Base-by-base conservation (phyloP, 2,888 invertebrate species). In the Blera fallax region DNA sequence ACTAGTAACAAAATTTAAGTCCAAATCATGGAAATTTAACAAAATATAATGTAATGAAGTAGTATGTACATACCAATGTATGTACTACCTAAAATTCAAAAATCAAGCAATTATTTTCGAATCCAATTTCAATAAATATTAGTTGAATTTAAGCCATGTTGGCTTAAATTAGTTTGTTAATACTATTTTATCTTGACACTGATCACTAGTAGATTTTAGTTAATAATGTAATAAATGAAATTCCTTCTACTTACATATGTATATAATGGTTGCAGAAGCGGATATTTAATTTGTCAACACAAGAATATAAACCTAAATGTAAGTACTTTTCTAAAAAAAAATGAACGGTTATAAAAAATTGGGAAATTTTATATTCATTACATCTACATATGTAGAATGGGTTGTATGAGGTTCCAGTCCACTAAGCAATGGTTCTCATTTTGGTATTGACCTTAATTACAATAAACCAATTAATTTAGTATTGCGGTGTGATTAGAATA, bases 121-220 rank as follows among this genome's bases (percentile, higher is more conserved):
- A 77, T 65, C 14, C 64, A 64, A 65, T 65, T 60, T 58, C 37
- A 70, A 48, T 50, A 32, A 64, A 60, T 48, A 62, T 60, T 60
- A 52, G 48, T 58, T 56, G 74, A 11, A 54, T 34, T 56, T 54
- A 24, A 54, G 73, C 69, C 48, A 78, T 72, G 32, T 78, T 62
- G 69, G 64, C 56, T 69, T 69, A 24, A 37, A 76, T 77, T 77
- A 67, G 58, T 67, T 77, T 72, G 34, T 16, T 48, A 27, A 14
- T 18, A 48, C 16, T 74, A 69, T 76, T 74, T 70, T 56, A 69
- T 69, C 27, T 58, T 24, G 32, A 62, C 50, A 79, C 69, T 64
- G 54, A 69, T 73, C 79, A 80, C 74, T 76, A 58, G 27, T 74
- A 70, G 64, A 80, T 48, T 84, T 74, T 76, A 84, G 74, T 70